Percentiles rank a stretch among this genome's conserved stretches.
These are phyloP conservation scores for Anarsia innoxiella DNA, from an alignment of 2,888 invertebrate species.

Conservation along the genomic window DNA sequence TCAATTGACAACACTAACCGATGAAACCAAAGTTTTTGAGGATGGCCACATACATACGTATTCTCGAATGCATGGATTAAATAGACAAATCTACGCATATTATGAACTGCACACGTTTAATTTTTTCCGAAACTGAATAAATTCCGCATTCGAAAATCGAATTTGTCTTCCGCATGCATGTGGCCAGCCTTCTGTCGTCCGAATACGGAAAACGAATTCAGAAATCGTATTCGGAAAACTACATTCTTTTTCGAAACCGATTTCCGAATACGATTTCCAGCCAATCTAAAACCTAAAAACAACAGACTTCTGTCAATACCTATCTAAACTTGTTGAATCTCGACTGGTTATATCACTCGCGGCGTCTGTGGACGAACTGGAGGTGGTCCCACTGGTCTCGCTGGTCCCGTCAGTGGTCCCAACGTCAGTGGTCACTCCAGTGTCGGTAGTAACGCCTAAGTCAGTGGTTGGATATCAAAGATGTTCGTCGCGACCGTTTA, in stretches of 20 bases:
- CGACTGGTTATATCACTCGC: slow-evolving; percentile 68
- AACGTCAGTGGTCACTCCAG: slow-evolving; percentile 36
- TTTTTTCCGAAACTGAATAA: no score
- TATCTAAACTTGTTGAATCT: slow-evolving; percentile 58
- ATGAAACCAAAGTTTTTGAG: no score
- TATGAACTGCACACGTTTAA: no score
- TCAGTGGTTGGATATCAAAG: slow-evolving; percentile 74
- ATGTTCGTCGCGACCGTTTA: slow-evolving; percentile 88
- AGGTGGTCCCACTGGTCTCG: slow-evolving; percentile 27
- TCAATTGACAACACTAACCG: no score
- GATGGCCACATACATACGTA: no score
- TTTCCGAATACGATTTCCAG: no score
- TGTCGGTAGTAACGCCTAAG: slow-evolving; percentile 42
- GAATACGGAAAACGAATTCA: no score
- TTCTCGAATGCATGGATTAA: no score
- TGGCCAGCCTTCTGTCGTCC: slow-evolving; percentile 7
- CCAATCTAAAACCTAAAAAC: slow-evolving; percentile 30
- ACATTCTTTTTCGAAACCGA: neutral
- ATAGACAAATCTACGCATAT: no score
- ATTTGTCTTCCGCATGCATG: no score
- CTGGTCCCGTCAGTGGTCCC: slow-evolving; percentile 41
- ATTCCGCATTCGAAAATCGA: no score
- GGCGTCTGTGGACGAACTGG: slow-evolving; percentile 53
- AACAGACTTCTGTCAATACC: slow-evolving; percentile 44
- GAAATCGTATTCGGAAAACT: no score